Evolutionary conservation across 2,888 invertebrate species (phyloP).

Genomic region (Leptopterna dolabrata): DNA sequence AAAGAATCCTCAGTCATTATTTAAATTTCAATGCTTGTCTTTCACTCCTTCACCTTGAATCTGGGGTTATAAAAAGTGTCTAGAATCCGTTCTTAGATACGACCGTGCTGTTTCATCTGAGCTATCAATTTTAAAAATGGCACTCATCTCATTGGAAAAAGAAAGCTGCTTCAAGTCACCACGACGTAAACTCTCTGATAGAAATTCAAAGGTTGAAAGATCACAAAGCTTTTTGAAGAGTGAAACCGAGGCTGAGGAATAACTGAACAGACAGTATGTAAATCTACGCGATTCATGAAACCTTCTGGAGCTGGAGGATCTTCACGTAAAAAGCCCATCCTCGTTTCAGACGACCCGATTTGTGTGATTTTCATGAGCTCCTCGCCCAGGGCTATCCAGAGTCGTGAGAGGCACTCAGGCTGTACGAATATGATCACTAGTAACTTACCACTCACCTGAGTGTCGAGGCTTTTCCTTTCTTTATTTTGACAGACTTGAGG

Average conservation of each 20-base stretch:
- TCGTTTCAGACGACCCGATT: not conserved
- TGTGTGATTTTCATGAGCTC: slow-evolving; percentile 9
- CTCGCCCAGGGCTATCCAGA: slow-evolving; percentile 8
- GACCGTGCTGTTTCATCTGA: too few species aligned
- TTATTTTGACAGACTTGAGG: slow-evolving; percentile 10
- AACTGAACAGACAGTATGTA: not conserved
- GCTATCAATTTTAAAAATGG: too few species aligned
- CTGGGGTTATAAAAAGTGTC: too few species aligned
- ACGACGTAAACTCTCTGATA: not conserved
- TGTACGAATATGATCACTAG: slow-evolving; percentile 22
- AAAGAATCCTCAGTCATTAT: too few species aligned
- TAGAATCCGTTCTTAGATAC: too few species aligned
- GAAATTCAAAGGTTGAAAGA: not conserved
- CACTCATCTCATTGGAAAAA: not conserved
- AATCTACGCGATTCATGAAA: not conserved
- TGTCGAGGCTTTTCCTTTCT: slow-evolving; percentile 15
- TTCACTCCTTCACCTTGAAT: too few species aligned
- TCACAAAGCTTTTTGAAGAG: not conserved
- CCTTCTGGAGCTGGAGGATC: not conserved
- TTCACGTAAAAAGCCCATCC: slow-evolving; percentile 10
- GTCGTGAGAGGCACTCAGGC: slow-evolving; percentile 11
- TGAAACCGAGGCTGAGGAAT: not conserved
- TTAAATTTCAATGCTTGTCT: too few species aligned
- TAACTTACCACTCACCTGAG: slow-evolving; percentile 18
- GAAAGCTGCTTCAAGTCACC: not conserved